Evolutionary conservation across 2,888 invertebrate genomes (phyloP).

Genomic region (Folsomia manolachei): DNA sequence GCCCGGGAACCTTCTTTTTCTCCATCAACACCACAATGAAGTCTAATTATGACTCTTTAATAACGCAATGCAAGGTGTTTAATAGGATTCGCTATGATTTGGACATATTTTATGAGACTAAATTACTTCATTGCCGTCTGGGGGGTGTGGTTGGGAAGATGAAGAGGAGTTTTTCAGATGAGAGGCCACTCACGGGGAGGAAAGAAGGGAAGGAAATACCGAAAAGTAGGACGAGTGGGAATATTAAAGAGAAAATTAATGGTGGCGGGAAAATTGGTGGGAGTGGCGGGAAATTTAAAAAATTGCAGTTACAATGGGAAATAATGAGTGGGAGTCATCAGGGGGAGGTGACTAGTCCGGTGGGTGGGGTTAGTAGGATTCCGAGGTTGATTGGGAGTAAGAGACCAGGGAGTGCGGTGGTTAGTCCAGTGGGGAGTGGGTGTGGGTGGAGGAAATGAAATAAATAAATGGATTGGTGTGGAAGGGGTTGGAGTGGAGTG

Average conservation of each 20-base stretch:
- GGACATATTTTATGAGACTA: constrained; percentile 75
- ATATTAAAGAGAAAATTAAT: not conserved
- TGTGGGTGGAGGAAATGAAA: not conserved
- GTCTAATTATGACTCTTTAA: constrained; percentile 67
- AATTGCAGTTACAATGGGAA: constrained; percentile 78
- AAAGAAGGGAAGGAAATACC: too few species aligned
- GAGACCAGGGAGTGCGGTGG: not conserved
- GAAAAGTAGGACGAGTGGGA: constrained; percentile 42
- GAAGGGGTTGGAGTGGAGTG: too few species aligned
- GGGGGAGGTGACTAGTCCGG: constrained; percentile 3
- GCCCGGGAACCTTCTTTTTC: constrained; percentile 69
- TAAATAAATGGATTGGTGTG: not conserved
- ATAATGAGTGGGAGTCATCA: constrained; percentile 67
- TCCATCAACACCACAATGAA: constrained; percentile 62
- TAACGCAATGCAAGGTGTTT: constrained; percentile 74
- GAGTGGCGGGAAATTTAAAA: constrained; percentile 67
- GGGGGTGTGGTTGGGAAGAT: constrained; percentile 54
- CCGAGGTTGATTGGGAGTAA: constrained; percentile 56
- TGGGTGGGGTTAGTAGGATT: constrained; percentile 1
- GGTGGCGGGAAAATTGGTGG: too few species aligned
- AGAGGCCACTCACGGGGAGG: constrained; percentile 37
- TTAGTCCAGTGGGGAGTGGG: not conserved
- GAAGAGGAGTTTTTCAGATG: constrained; percentile 48
- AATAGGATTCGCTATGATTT: constrained; percentile 66
- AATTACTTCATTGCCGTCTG: constrained; percentile 72